These are phyloP conservation scores for Thecophora atra DNA, from an alignment of 2,888 invertebrate species.

Conservation along the genomic window DNA sequence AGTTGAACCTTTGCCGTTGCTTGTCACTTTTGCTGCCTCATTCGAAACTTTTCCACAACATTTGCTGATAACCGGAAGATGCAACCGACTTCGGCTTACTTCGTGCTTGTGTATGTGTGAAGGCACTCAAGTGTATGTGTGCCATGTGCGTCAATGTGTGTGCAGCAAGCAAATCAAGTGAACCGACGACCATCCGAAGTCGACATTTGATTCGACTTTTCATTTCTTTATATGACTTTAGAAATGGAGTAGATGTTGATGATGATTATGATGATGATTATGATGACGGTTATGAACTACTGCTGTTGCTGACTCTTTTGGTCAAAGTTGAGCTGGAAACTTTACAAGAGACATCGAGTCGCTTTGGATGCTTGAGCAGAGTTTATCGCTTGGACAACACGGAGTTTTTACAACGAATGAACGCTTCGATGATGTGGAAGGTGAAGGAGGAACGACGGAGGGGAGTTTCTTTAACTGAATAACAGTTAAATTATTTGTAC, in stretches of 20 bases:
- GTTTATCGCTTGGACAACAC: no score
- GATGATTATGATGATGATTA: background rate
- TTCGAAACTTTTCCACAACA: conserved; percentile 28
- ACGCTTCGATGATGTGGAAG: no score
- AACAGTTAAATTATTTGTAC: background rate
- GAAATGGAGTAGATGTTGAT: background rate
- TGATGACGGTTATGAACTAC: no score
- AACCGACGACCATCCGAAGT: background rate
- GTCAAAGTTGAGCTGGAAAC: background rate
- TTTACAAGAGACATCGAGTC: background rate
- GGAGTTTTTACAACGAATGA: no score
- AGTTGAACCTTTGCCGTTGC: background rate
- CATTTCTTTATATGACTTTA: background rate
- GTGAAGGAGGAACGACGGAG: no score
- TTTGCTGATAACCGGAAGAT: conserved; percentile 30
- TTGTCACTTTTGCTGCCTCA: conserved; percentile 32
- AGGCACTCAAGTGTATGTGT: no score
- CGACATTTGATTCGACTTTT: background rate
- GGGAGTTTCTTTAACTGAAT: background rate
- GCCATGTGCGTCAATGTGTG: background rate
- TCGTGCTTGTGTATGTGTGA: background rate
- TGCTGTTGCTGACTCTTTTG: no score
- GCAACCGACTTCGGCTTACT: conserved; percentile 7
- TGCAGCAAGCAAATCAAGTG: background rate
- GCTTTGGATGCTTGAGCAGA: no score